phyloP scores from a whole-genome alignment of 2,113 vertebrate species.

The Toxostoma redivivum region DNA sequence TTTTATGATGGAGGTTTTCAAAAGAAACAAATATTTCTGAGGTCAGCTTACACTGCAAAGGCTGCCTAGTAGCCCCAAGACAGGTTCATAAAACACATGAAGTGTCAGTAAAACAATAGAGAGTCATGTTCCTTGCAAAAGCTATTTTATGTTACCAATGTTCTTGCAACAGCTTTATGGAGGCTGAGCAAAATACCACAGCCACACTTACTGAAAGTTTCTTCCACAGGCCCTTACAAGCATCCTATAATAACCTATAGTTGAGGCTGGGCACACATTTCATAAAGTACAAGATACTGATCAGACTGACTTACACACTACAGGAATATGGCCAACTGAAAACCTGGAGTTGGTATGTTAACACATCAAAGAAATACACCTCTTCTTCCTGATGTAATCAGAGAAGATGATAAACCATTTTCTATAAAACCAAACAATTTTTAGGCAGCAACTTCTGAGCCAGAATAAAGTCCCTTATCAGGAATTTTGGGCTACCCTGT shows the following conservation, averaged over 20 bases:
- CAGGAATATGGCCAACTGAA: neutral
- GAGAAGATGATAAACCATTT: neutral
- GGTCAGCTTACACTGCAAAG: neutral
- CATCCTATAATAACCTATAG: neutral
- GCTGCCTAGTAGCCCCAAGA: neutral
- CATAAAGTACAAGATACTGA: neutral
- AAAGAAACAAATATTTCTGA: neutral
- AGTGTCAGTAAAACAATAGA: constrained; percentile 16
- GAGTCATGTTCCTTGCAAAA: constrained; percentile 11
- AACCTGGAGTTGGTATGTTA: neutral
- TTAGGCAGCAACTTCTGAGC: neutral
- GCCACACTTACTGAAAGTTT: neutral
- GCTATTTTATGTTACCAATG: neutral
- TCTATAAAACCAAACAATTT: neutral
- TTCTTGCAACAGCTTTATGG: neutral
- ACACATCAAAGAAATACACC: neutral
- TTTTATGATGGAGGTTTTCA: neutral
- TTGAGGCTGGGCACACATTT: neutral
- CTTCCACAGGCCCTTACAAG: neutral
- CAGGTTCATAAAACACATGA: neutral
- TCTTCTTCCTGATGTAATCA: neutral
- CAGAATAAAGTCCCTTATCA: neutral
- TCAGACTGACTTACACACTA: neutral
- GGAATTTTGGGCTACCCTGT: neutral
- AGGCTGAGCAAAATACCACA: neutral